phyloP scores from a whole-genome alignment of 2,888 invertebrate species.

The Steinernema scapterisci region DNA sequence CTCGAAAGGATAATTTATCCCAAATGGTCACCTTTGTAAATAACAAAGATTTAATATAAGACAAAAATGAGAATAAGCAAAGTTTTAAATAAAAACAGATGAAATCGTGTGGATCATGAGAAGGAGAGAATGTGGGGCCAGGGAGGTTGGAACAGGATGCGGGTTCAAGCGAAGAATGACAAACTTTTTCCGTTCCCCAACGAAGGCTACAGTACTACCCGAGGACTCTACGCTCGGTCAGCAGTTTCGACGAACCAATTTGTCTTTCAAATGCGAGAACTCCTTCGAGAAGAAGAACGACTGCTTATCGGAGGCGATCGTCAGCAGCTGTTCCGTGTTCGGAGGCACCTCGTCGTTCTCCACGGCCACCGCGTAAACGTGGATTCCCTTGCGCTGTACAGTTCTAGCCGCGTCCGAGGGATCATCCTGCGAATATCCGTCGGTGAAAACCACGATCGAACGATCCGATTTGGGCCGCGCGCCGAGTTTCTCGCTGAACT shows the following conservation, averaged over 20 bases:
- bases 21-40: slow-evolving; percentile 21
- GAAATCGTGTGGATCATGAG: neutral
- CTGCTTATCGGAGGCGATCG: slow-evolving; percentile 44
- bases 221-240: too few relatives aligned
- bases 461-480: slow-evolving; percentile 44
- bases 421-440: slow-evolving; percentile 58
- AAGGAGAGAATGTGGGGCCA: neutral
- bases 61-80: slow-evolving; percentile 9
- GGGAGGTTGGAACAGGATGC: too few relatives aligned
- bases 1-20: slow-evolving; percentile 15
- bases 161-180: too few relatives aligned
- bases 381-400: slow-evolving; percentile 49
- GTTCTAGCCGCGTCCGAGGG: slow-evolving; percentile 46
- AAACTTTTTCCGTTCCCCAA: too few relatives aligned
- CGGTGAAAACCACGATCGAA: slow-evolving; percentile 54
- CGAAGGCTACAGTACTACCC: too few relatives aligned
- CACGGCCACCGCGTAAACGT: slow-evolving; percentile 51
- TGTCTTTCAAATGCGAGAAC: slow-evolving; percentile 23
- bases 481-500: slow-evolving; percentile 47
- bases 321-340: slow-evolving; percentile 45
- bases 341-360: slow-evolving; percentile 47
- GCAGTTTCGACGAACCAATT: slow-evolving; percentile 9
- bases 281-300: slow-evolving; percentile 26
- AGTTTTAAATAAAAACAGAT: too few relatives aligned
- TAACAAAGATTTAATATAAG: slow-evolving; percentile 16